Percentiles rank a stretch among this genome's conserved stretches.
These are phyloP conservation scores for Pissodes strobi DNA, from an alignment of 1,140 invertebrate genomes.

Conservation along the genomic window DNA sequence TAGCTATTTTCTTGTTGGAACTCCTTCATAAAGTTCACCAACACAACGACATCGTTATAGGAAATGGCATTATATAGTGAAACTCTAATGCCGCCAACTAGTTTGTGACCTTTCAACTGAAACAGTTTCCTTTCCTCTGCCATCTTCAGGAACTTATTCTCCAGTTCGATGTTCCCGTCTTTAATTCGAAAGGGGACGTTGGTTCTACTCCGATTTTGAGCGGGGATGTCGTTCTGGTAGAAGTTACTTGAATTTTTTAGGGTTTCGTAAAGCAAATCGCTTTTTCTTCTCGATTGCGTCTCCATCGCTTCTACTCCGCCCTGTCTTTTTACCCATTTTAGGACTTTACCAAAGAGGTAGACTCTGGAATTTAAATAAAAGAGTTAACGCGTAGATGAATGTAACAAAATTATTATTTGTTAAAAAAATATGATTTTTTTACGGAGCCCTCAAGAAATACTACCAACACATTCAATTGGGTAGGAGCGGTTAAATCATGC, in stretches of 20 bases:
- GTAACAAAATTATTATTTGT: too few relatives aligned
- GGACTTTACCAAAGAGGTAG: conserved; percentile 86
- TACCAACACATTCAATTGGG: too few relatives aligned
- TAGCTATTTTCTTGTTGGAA: conserved; percentile 63
- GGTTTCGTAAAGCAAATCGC: conserved; percentile 77
- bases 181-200: conserved; percentile 91
- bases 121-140: conserved; percentile 78
- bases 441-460: too few relatives aligned
- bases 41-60: conserved; percentile 72
- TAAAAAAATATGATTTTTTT: too few relatives aligned
- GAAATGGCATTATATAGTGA: conserved; percentile 94
- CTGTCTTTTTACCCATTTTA: conserved; percentile 87
- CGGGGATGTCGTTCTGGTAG: conserved; percentile 73
- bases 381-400: too few relatives aligned
- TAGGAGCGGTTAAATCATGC: too few relatives aligned
- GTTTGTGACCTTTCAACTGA: conserved; percentile 93
- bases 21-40: conserved; percentile 83
- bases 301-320: conserved; percentile 86
- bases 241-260: conserved; percentile 89
- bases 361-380: conserved; percentile 69
- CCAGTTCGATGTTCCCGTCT: conserved; percentile 75
- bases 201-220: conserved; percentile 74
- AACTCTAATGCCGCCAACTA: conserved; percentile 91
- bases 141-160: conserved; percentile 84
- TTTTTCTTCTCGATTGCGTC: conserved; percentile 70